phyloP scores from a whole-genome alignment of 1,140 invertebrate genomes.

The Planococcus citri region DNA sequence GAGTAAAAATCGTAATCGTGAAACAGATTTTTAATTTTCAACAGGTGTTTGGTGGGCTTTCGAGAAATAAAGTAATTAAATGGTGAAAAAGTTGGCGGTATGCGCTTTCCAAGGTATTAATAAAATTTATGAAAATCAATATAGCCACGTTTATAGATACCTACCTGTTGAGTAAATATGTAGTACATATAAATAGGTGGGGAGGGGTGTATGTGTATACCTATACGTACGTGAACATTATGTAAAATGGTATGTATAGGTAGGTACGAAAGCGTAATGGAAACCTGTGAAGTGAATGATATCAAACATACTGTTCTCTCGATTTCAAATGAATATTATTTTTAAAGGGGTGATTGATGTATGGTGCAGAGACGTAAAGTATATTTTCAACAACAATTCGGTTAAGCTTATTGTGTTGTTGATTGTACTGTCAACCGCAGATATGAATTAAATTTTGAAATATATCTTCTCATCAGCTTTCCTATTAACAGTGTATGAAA shows the following conservation, averaged over 20 bases:
- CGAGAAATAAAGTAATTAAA: not conserved
- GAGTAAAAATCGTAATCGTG: no score
- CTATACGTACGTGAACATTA: no score
- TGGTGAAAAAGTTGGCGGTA: not conserved
- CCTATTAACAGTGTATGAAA: not conserved
- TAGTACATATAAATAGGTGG: no score
- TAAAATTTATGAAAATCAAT: no score
- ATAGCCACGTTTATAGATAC: no score
- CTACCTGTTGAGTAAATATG: no score
- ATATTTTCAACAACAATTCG: conserved; percentile 8
- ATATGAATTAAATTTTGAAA: conserved; percentile 14
- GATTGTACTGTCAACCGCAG: conserved; percentile 15
- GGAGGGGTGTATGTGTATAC: no score
- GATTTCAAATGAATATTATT: conserved; percentile 1
- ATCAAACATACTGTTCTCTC: not conserved
- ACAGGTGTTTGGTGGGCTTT: not conserved
- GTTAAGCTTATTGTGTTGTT: conserved; percentile 14
- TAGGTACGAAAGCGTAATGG: not conserved
- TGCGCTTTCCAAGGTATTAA: no score
- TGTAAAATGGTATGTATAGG: not conserved
- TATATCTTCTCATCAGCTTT: conserved; percentile 8
- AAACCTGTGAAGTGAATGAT: not conserved
- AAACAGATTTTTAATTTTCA: not conserved
- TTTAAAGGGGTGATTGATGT: conserved; percentile 5
- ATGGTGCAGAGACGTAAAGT: not conserved